Base-by-base conservation (phyloP, 2,888 invertebrate genomes). In the Tortrix viridana region DNA sequence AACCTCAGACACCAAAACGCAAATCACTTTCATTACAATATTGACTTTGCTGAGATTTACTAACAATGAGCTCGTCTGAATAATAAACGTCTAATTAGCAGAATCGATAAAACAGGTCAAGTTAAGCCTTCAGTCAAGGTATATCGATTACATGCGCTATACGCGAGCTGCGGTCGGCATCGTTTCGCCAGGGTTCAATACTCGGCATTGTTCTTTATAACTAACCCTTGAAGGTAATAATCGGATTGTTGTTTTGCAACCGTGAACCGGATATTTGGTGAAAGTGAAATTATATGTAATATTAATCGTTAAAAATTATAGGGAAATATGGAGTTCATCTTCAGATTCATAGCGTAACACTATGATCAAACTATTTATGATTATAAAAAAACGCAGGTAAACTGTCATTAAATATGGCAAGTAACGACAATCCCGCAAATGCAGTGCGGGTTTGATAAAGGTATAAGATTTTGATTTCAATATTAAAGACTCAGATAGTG, bases 121-220 rank as follows among this genome's bases (percentile, higher is more conserved):
- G 44, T 26, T 47, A 47, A 59, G 43, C 22, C 26, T 32, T 47
- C 41, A 38, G 26, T 48, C 48, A 55, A 49, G 48, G 60, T 56
- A 16, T 55, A 61, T 61, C 55, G 61, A 44, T 61, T 61, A 22
- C 37, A 1, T 18, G 41, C 44, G 32, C 37, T 48, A 44, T 22
- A 49, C 55, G 61, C 48, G 44, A 55, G 32, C 37, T 44, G 55
- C 49, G 55, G 61, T 37, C 44, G 61, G 18, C 14, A 61, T 55
- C 44, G 49, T 55, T 55, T 50, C 44, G 14, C 9, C 14, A 6
- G 43, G 19, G 43, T 41, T 18, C 60, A 32, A 55, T 44, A 37
- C 18, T 18, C 32, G 18, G 44, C 19, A 19, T 18, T 18, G 18
- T 44, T 19, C 44, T 44, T 19, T 16, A 44, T 44, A 44, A 41